Evolutionary conservation across 2,113 vertebrate species (phyloP), one percentile per base, ranked within the genome.

Genomic region (Amia ocellicauda): DNA sequence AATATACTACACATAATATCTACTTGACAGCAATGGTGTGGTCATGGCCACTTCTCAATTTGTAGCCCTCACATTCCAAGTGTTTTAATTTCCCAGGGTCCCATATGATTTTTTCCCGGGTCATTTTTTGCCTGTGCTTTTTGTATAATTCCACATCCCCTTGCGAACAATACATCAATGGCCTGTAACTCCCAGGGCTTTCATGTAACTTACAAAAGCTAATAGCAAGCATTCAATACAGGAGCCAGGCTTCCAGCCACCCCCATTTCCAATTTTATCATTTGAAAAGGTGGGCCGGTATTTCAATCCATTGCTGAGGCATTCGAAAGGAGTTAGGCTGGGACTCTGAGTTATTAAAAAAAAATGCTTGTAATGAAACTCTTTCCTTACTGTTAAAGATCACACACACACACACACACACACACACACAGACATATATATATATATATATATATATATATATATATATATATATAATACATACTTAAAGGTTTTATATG

Each of bases 131-230:
- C 13, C 52, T 26, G 40, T 2, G 16, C 40, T 23, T 36, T 40
- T 1, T 7, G 9, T 10, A 26, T 27, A 28, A 43, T 43, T 55
- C 51, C 22, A 2, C 7, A 54, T 63, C 24, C 23, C 61, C 20
- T 50, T 24, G 23, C 31, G n/a, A 63, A 54, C 61, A 54, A 16
- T 41, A 27, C 40, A 19, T 53, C 31, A 43, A 42, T 59, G 24
- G 20, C 57, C 57, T 20, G 57, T 11, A 42, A 43, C n/a, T 19
- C 28, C 17, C n/a, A 31, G 17, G 45, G 10, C 45, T 51, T 45
- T 63, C 40, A 55, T 43, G 36, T 28, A 47, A 16, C 58, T 24
- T 22, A 27, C 41, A 47, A 47, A 60, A 28, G 58, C 24, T 4
- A 60, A 9, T 27, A 42, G 42, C 40, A 27, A n/a, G 13, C 23